A percentile compares a stretch with the other conserved stretches of the same genome.
These are phyloP conservation scores for Tiliqua scincoides DNA, from an alignment of 2,113 vertebrate genomes.

Conservation along the genomic window DNA sequence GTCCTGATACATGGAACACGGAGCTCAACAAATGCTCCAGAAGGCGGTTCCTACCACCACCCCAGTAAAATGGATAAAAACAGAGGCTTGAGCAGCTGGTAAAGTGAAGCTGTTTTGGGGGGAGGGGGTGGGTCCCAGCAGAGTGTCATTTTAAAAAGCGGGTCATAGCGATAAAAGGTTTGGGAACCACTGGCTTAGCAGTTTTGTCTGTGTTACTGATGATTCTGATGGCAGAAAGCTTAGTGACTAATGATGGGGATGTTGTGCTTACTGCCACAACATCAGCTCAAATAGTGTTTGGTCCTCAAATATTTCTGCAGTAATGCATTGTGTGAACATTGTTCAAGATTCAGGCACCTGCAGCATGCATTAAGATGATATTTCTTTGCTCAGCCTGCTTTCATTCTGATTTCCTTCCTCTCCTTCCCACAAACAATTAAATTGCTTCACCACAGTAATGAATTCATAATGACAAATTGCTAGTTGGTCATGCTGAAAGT, in stretches of 20 bases:
- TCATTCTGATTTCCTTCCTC: not conserved
- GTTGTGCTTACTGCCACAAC: not conserved
- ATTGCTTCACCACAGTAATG: conserved; percentile 3
- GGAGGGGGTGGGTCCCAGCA: too few species aligned
- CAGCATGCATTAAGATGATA: not conserved
- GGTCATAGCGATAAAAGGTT: too few species aligned
- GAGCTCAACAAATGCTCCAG: too few species aligned
- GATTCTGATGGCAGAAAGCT: not conserved
- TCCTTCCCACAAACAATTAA: not conserved
- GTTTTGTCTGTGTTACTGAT: too few species aligned
- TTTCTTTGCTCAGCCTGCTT: not conserved
- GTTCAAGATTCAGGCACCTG: not conserved
- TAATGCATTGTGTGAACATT: not conserved
- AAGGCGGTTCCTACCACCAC: too few species aligned
- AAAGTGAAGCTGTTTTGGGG: too few species aligned
- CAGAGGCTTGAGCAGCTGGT: too few species aligned
- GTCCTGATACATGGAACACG: too few species aligned
- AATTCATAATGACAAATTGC: conserved; percentile 12
- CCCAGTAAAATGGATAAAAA: too few species aligned
- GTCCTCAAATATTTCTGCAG: not conserved
- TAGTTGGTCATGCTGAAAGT: not conserved
- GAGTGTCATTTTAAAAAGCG: too few species aligned
- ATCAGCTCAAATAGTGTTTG: not conserved
- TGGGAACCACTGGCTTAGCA: not conserved
- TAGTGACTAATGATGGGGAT: not conserved